phyloP scores from a whole-genome alignment of 1,140 invertebrate species.

The Bombyx mori region DNA sequence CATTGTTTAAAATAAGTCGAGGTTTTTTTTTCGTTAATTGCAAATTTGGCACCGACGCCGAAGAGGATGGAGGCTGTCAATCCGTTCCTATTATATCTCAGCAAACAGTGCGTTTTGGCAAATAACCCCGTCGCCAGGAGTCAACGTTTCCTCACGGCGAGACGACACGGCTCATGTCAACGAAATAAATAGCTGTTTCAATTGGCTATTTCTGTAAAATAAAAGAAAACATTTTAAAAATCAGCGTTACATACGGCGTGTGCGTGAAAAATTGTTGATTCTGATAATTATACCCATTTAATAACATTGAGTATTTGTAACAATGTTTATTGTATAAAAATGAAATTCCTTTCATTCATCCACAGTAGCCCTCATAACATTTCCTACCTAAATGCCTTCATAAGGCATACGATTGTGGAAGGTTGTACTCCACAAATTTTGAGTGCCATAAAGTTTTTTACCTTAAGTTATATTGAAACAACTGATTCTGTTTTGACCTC shows the following conservation, averaged over 20 bases:
- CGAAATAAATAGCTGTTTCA: slow-evolving; percentile 47
- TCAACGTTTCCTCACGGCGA: slow-evolving; percentile 62
- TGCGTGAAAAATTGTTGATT: slow-evolving; percentile 38
- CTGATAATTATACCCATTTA: no score
- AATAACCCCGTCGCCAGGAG: slow-evolving; percentile 45
- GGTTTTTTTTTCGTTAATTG: slow-evolving; percentile 59
- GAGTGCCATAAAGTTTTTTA: no score
- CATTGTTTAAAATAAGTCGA: slow-evolving; percentile 26
- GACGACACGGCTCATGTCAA: slow-evolving; percentile 52
- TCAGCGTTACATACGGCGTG: slow-evolving; percentile 41
- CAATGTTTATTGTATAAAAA: no score
- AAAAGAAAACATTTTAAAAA: slow-evolving; percentile 27
- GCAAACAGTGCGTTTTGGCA: slow-evolving; percentile 54
- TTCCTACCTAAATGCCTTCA: no score
- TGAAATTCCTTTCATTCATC: no score
- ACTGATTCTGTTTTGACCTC: no score
- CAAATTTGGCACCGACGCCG: slow-evolving; percentile 61
- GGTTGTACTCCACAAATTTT: no score
- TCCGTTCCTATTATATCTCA: slow-evolving; percentile 54
- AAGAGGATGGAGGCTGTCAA: slow-evolving; percentile 49
- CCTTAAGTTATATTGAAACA: no score
- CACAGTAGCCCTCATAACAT: no score
- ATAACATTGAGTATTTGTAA: no score
- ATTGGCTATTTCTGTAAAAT: slow-evolving; percentile 38
- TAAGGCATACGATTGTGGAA: no score